Base-by-base conservation (phyloP, 2,888 invertebrate genomes). In the Acronicta leporina region DNA sequence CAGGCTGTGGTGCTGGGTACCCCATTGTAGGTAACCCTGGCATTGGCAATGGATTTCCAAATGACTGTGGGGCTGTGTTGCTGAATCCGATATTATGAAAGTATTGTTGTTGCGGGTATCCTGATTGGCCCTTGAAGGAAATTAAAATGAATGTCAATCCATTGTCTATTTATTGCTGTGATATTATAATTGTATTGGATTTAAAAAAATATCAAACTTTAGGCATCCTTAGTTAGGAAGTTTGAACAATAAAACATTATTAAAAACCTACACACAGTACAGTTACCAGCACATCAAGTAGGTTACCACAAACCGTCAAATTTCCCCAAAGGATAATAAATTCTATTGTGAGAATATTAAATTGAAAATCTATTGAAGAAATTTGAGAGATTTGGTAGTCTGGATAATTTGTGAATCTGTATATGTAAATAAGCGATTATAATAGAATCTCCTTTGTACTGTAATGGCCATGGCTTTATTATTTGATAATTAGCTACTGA, bases 81-180 rank as follows among this genome's bases (percentile, higher is more conserved):
- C 79, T 75, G 90, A 89, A 94, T 85, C 95, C 95, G 75, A 94
- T 78, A 87, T 92, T 94, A 85, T 93, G 94, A 72, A 90, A 83
- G 77, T 92, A 94, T 81, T 85, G 91, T 80, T 87, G 94, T 84
- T 89, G 94, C 80, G 92, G 94, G 85, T 83, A 95, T 93, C 95
- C 95, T 85, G 88, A 89, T 87, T 89, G 94, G 86, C 88, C 95
- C 96, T 90, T 95, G 80, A 88, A 95, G 95, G 80, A 88, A 95
- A 87, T 72, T 69, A 88, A 88, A 88, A 73, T 75, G 83, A 86
- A 87, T 78, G 50, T 78, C 66, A 77, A 75, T 70, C 63, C 68
- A 73, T 44, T 58, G 51, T 50, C 53, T 62, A 59, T 16, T 44
- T 47, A 38, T 13, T 14, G 44, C 6, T 33, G 30, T 48, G 4